These are phyloP conservation scores for Beris morrisii DNA, from an alignment of 2,888 invertebrate species.

Conservation along the genomic window DNA sequence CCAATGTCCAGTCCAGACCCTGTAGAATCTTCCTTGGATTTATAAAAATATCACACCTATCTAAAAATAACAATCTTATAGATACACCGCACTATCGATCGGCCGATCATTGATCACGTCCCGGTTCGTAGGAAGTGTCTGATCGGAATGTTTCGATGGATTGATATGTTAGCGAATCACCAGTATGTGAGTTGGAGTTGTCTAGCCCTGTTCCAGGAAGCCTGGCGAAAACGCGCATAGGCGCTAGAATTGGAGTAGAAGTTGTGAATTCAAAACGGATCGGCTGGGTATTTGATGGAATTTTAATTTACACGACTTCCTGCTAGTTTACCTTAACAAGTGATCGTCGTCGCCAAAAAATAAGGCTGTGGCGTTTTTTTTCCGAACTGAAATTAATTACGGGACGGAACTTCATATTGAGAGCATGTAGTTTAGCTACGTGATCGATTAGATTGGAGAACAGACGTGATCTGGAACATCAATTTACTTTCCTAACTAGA, in stretches of 20 bases:
- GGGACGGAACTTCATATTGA: conserved; percentile 22
- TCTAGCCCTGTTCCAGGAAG: conserved; percentile 30
- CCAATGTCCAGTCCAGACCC: conserved; percentile 15
- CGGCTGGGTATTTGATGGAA: conserved; percentile 15
- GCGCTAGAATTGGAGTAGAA: conserved; percentile 34
- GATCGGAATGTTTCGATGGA: conserved; percentile 29
- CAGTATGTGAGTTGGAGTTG: conserved; percentile 19
- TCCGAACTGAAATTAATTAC: background rate
- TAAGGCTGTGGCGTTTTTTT: too few species aligned
- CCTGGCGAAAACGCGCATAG: conserved; percentile 21
- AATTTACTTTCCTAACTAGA: too few species aligned
- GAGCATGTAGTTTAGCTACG: conserved; percentile 15
- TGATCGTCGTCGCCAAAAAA: too few species aligned
- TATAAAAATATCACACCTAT: background rate
- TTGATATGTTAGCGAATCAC: conserved; percentile 20
- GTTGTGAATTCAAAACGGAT: conserved; percentile 29
- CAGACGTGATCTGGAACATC: conserved; percentile 4
- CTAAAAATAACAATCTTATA: conserved; percentile 23
- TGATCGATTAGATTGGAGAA: background rate
- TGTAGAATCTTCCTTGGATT: too few species aligned
- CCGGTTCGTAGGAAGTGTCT: conserved; percentile 33
- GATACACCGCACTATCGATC: conserved; percentile 20
- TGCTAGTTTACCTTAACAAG: conserved; percentile 3
- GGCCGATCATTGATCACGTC: conserved; percentile 32
- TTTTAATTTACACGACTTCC: conserved; percentile 30